phyloP scores from a whole-genome alignment of 2,888 invertebrate species.

The Synergus laeviventris region DNA sequence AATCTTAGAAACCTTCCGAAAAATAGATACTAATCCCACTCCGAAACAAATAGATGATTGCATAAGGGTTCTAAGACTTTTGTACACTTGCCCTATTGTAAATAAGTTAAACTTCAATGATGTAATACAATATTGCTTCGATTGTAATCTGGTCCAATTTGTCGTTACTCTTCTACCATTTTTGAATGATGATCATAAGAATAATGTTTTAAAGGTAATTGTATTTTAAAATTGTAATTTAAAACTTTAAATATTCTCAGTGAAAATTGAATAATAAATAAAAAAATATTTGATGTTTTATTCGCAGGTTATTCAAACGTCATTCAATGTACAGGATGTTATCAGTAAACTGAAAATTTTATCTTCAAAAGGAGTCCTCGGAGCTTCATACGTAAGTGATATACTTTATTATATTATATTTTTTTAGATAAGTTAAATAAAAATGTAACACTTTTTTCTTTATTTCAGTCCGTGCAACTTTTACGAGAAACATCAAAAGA shows the following conservation, averaged over 20 bases:
- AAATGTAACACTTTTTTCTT: constrained; percentile 24
- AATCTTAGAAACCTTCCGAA: constrained; percentile 63
- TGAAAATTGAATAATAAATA: constrained; percentile 1
- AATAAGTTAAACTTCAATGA: constrained; percentile 61
- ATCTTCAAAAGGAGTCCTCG: constrained; percentile 60
- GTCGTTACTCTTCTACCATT: constrained; percentile 67
- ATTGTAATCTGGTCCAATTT: constrained; percentile 61
- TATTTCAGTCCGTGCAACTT: constrained; percentile 58
- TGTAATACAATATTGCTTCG: constrained; percentile 60
- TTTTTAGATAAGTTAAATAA: constrained; percentile 18
- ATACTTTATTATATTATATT: constrained; percentile 32
- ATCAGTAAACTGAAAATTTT: constrained; percentile 57
- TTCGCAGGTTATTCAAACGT: constrained; percentile 55
- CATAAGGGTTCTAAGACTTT: constrained; percentile 59
- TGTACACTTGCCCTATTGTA: constrained; percentile 66
- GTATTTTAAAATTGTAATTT: constrained; percentile 35
- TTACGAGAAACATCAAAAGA: constrained; percentile 44
- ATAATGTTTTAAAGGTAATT: constrained; percentile 59
- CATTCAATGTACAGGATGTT: constrained; percentile 49
- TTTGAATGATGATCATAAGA: constrained; percentile 57
- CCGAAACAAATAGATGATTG: constrained; percentile 63
- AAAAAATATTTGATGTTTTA: constrained; percentile 16
- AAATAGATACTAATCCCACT: constrained; percentile 58
- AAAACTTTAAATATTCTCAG: constrained; percentile 34
- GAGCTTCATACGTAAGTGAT: constrained; percentile 59